These are phyloP conservation scores for Myanophis thanlyinensis DNA, from an alignment of 2,113 vertebrate genomes.

Conservation along the genomic window DNA sequence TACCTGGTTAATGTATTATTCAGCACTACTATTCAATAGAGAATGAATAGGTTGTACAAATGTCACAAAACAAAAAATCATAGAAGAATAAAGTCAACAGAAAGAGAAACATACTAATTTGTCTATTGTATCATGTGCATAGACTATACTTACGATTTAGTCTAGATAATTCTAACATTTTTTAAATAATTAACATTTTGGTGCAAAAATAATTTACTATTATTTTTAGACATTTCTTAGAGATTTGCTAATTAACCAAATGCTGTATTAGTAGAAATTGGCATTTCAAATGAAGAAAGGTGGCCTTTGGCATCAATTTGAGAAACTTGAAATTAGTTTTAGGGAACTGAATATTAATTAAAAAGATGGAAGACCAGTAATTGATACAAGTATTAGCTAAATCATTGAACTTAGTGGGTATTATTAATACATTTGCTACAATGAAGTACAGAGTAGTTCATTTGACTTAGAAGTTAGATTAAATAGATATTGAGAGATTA, in stretches of 20 bases:
- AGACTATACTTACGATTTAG: background rate
- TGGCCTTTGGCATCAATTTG: background rate
- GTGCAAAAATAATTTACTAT: slow-evolving; percentile 5
- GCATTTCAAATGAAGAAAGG: background rate
- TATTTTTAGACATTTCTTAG: slow-evolving; percentile 14
- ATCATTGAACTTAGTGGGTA: slow-evolving; percentile 3
- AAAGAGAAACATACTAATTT: slow-evolving; percentile 27
- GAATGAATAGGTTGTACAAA: slow-evolving; percentile 43
- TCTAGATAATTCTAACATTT: background rate
- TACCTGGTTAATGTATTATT: slow-evolving; percentile 57
- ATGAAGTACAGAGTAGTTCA: background rate
- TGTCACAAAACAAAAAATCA: slow-evolving; percentile 38
- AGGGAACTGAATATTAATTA: background rate
- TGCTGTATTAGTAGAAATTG: slow-evolving; percentile 5
- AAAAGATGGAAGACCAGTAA: slow-evolving; percentile 38
- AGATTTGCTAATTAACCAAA: slow-evolving; percentile 9
- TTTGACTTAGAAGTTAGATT: background rate
- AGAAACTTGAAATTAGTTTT: background rate
- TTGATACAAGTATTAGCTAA: slow-evolving; percentile 44
- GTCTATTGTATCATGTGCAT: background rate
- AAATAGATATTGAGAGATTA: background rate
- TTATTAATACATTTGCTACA: slow-evolving; percentile 35
- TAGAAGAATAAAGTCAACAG: slow-evolving; percentile 19
- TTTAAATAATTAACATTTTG: slow-evolving; percentile 31
- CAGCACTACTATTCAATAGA: slow-evolving; percentile 22